Base-by-base conservation (phyloP, 2,888 invertebrate genomes). In the Volucella zonaria region DNA sequence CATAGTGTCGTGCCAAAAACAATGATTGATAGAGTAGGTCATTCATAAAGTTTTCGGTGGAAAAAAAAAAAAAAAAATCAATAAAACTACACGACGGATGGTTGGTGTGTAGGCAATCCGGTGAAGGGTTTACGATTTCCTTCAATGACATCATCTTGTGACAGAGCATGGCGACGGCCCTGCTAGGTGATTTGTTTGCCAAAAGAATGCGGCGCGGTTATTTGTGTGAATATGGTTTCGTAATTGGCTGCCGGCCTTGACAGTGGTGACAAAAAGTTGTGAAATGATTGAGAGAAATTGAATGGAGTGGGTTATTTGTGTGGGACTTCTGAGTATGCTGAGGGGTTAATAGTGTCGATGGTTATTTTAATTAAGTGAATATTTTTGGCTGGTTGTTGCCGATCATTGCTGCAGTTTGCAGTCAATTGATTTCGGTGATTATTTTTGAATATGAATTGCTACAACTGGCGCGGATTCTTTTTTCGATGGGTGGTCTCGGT, bases 21-120 rank as follows among this genome's bases (percentile, higher is more conserved):
- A 88, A 87, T 86, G 86, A 89, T 87, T 78, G 56, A 45, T 51
- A 31, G 31, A n/a, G 31, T 12, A 47, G 31, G 73, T 23, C 31
- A 31, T 23, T 56, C 45, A 56, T 15, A 67, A 67, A 2, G 8
- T 51, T 11, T 52, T 4, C 51, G 12, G 52, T n/a, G n/a, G n/a
- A n/a, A n/a, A n/a, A n/a, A n/a, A n/a, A n/a, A n/a, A 62, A 52
- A 68, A 43, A 42, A 68, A 40, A 80, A 83, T 83, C 83, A 52
- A 81, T 76, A 80, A 40, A 52, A 43, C n/a, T 15, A 43, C 18
- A 18, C 4, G 9, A 12, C 10, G 14, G 40, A 40, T 56, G 58
- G n/a, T 42, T 23, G 4, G 31, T 8, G 9, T 42, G 11, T n/a
- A 4, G 59, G 45, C 14, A 49, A 18, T 66, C 59, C 61, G 54